phyloP scores from a whole-genome alignment of 2,888 invertebrate species.

The Conomelus anceps region DNA sequence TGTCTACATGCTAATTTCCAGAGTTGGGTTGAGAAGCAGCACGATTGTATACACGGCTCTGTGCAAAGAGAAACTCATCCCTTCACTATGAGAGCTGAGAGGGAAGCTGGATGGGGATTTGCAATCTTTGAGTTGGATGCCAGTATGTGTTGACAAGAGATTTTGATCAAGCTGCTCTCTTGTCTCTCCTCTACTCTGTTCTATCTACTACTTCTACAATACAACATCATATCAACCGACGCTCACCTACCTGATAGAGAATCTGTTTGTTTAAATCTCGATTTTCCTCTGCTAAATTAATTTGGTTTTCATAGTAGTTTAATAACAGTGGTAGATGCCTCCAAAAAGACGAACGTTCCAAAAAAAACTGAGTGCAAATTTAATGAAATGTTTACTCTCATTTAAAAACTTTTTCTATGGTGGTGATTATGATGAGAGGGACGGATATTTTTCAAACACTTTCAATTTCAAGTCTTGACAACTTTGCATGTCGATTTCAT shows the following conservation, averaged over 20 bases:
- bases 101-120: background rate
- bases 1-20: background rate
- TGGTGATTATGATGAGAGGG: too few species aligned
- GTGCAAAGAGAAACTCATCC: background rate
- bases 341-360: background rate
- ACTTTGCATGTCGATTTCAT: too few species aligned
- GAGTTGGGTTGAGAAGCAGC: background rate
- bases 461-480: too few species aligned
- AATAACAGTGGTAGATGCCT: background rate
- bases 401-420: too few species aligned
- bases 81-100: background rate
- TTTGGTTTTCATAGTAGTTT: background rate
- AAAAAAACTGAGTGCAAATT: too few species aligned
- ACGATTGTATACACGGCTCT: background rate
- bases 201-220: background rate
- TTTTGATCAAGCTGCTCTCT: background rate
- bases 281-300: background rate
- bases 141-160: background rate
- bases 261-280: background rate
- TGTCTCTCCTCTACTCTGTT: background rate
- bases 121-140: background rate
- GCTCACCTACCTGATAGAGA: background rate
- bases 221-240: background rate
- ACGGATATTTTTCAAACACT: too few species aligned
- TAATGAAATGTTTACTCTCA: too few species aligned